Evolutionary conservation across 2,797 vertebrate species (phyloP).

Genomic region (Catostomus latipinnis): DNA sequence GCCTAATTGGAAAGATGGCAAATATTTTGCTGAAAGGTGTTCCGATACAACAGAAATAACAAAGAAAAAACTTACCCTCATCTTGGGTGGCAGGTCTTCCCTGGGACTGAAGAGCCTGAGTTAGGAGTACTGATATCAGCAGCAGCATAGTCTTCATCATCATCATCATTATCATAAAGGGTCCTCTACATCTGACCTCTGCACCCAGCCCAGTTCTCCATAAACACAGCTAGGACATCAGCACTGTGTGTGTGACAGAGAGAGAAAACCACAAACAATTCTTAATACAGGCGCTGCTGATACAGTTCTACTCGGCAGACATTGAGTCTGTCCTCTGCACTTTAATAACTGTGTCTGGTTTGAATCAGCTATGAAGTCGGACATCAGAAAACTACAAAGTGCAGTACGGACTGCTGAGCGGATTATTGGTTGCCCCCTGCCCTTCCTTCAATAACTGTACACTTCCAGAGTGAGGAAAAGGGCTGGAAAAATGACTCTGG

Average conservation of each 20-base stretch:
- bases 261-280: neutral
- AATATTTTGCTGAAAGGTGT: neutral
- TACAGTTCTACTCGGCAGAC: no score
- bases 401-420: no score
- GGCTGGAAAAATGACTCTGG: no score
- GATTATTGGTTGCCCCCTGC: no score
- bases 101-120: slow-evolving; percentile 68
- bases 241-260: slow-evolving; percentile 51
- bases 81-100: slow-evolving; percentile 70
- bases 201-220: slow-evolving; percentile 58
- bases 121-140: slow-evolving; percentile 66
- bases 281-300: no score
- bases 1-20: no score
- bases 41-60: neutral
- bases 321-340: no score
- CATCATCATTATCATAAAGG: slow-evolving; percentile 65
- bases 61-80: slow-evolving; percentile 73
- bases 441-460: no score
- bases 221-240: slow-evolving; percentile 72
- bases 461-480: no score
- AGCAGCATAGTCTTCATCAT: slow-evolving; percentile 74
- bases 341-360: no score
- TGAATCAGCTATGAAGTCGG: no score
- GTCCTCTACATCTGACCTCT: slow-evolving; percentile 72
- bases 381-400: no score